phyloP scores from a whole-genome alignment of 2,797 vertebrate species.

The Sebastolobus alascanus region DNA sequence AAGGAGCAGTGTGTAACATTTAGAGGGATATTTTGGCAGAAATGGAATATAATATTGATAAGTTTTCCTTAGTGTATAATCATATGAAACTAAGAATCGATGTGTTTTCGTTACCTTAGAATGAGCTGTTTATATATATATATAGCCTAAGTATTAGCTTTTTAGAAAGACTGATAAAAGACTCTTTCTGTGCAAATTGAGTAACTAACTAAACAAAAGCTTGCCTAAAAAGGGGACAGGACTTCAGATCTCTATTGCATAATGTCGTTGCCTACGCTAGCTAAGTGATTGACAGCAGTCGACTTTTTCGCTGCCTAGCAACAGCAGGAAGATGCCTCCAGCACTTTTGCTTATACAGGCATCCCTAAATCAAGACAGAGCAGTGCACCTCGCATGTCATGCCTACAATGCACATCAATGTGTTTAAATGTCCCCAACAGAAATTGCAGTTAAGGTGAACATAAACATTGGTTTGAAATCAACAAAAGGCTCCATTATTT shows the following conservation, averaged over 20 bases:
- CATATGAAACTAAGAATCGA: too few relatives aligned
- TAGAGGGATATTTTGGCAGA: too few relatives aligned
- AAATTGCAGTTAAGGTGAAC: not conserved
- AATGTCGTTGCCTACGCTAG: not conserved
- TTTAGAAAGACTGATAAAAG: not conserved
- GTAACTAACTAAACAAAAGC: not conserved
- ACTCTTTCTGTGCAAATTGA: not conserved
- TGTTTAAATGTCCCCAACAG: constrained; percentile 2
- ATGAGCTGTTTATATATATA: too few relatives aligned
- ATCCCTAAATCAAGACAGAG: constrained; percentile 9
- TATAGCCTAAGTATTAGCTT: not conserved
- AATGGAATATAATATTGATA: too few relatives aligned
- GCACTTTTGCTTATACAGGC: constrained; percentile 1
- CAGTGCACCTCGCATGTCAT: not conserved
- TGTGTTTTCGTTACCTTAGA: too few relatives aligned
- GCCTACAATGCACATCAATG: not conserved
- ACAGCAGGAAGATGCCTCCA: not conserved
- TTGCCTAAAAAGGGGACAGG: not conserved
- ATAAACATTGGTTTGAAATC: not conserved
- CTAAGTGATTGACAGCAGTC: constrained; percentile 15
- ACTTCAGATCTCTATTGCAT: not conserved
- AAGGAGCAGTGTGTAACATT: too few relatives aligned
- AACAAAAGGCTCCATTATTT: constrained; percentile 5
- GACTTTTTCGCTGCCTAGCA: not conserved
- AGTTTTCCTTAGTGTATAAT: too few relatives aligned